A percentile compares a stretch with the other conserved stretches of the same genome.
Evolutionary conservation across 2,113 vertebrate species (phyloP).

Genomic region (Dunckerocampus dactyliophorus): DNA sequence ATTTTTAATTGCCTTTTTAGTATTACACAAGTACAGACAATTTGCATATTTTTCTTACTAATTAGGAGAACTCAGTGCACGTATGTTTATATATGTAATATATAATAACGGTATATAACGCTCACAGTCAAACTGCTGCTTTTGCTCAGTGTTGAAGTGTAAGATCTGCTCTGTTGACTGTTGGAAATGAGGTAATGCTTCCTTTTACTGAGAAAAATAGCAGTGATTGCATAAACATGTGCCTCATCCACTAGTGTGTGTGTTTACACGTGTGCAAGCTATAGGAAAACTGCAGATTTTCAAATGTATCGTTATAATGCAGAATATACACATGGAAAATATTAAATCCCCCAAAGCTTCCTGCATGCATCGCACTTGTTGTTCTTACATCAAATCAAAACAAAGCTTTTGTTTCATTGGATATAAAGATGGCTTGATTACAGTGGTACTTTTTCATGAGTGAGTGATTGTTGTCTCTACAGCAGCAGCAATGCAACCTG

Average conservation of each 20-base stretch:
- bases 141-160: not conserved
- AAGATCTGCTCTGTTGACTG: slow-evolving; percentile 25
- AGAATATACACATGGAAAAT: not conserved
- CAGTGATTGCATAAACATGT: slow-evolving; percentile 10
- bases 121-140: slow-evolving; percentile 1
- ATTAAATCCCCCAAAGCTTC: not conserved
- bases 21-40: not conserved
- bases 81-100: not conserved
- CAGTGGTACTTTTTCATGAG: not conserved
- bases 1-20: no score
- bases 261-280: slow-evolving; percentile 16
- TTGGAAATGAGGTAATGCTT: slow-evolving; percentile 42
- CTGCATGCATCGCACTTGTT: not conserved
- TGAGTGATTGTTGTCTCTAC: not conserved
- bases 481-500: not conserved
- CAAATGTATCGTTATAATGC: not conserved
- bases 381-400: not conserved
- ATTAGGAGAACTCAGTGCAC: not conserved
- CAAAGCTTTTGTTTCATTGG: not conserved
- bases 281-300: slow-evolving; percentile 2
- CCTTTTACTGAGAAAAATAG: slow-evolving; percentile 19
- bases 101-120: not conserved
- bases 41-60: not conserved
- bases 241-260: slow-evolving; percentile 1
- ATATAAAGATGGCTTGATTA: not conserved